phyloP scores from a whole-genome alignment of 2,113 vertebrate genomes.

The Silurus asotus region DNA sequence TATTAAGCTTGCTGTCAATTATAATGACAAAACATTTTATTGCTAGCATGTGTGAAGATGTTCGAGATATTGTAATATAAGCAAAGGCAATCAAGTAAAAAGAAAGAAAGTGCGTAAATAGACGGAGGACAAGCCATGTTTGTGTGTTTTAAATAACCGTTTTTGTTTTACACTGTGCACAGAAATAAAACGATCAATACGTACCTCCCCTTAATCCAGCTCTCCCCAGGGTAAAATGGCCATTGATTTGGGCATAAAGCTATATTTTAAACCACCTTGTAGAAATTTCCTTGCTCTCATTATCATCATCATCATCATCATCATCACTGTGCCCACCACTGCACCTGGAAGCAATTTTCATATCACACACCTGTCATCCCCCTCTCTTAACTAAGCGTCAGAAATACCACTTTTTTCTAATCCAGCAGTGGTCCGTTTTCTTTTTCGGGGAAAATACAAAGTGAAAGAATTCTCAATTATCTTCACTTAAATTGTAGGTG shows the following conservation, averaged over 20 bases:
- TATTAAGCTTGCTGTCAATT: neutral
- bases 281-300: neutral
- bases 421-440: neutral
- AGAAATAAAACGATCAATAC: neutral
- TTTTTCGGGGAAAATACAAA: neutral
- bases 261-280: neutral
- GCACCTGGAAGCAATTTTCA: conserved; percentile 38
- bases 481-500: neutral
- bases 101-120: neutral
- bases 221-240: neutral
- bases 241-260: neutral
- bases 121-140: neutral
- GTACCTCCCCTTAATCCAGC: neutral
- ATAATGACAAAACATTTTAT: neutral
- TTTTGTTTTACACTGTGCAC: neutral
- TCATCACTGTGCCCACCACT: conserved; percentile 3
- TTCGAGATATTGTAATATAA: neutral
- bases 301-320: too few relatives aligned
- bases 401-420: conserved; percentile 14
- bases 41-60: neutral
- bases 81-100: too few relatives aligned
- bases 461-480: neutral
- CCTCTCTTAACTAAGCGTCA: conserved; percentile 7
- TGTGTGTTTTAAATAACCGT: neutral
- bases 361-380: conserved; percentile 17